phyloP scores from a whole-genome alignment of 1,140 invertebrate species.

The Lucilia sericata region DNA sequence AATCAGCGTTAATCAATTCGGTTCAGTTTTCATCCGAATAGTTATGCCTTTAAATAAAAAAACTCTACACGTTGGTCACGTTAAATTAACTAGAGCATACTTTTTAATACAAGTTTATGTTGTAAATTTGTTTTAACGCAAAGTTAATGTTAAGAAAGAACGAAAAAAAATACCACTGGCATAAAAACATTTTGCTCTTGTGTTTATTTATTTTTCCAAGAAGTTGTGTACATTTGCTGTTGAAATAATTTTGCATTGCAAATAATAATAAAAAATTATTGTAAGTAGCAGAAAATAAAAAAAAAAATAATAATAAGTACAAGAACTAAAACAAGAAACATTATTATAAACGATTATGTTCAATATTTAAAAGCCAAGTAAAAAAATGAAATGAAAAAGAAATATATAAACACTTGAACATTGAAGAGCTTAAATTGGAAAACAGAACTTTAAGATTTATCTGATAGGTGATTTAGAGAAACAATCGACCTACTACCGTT shows the following conservation, averaged over 20 bases:
- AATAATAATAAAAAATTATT: neutral
- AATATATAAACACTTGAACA: too few species aligned
- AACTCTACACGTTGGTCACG: neutral
- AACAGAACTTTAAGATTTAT: neutral
- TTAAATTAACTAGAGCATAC: neutral
- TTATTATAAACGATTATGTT: too few species aligned
- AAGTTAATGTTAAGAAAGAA: slow-evolving; percentile 16
- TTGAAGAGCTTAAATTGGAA: neutral
- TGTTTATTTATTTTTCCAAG: neutral
- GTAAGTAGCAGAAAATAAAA: too few species aligned
- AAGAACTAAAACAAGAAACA: too few species aligned
- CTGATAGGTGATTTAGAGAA: too few species aligned
- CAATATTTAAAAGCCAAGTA: too few species aligned
- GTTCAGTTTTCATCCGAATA: too few species aligned
- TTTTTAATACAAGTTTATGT: neutral
- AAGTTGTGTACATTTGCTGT: neutral
- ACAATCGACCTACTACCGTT: too few species aligned
- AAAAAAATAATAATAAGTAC: too few species aligned
- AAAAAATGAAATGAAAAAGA: too few species aligned
- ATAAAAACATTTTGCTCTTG: neutral
- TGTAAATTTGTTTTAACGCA: slow-evolving; percentile 38
- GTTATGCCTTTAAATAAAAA: neutral
- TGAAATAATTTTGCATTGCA: slow-evolving; percentile 5
- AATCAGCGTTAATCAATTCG: too few species aligned
- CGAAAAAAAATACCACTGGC: neutral